Evolutionary conservation across 1,140 invertebrate species (phyloP), one percentile per base, ranked within the genome.

Genomic region (Chionoecetes opilio): DNA sequence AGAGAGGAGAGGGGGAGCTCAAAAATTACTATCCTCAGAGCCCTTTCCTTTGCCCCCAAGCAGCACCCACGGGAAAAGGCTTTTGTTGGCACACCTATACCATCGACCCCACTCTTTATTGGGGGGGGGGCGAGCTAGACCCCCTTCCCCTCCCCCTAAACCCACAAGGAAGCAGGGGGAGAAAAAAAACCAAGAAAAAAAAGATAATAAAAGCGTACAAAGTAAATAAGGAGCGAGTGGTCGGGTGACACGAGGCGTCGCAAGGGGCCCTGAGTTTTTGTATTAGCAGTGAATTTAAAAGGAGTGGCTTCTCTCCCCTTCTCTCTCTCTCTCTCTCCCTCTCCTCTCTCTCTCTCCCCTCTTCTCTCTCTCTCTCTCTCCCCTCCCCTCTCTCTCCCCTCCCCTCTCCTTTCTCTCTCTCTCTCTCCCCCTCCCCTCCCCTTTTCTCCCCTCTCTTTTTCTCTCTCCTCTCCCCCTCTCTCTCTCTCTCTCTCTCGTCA

Each of bases 101-200:
- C 9, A 75, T 75, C 63, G 63, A 75, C 63, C 26, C 63, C 63
- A 75, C 63, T 75, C 63, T 75, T 75, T 75, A 75, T n/a, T 75
- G 26, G n/a, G n/a, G 21, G 21, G 5, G 6, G n/a, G 63, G 63
- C 63, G 63, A 75, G 63, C 26, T n/a, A 6, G n/a, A 26, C 26
- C 63, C n/a, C 63, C 26, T 26, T 75, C n/a, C 63, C 21, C n/a
- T 75, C 63, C 63, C 21, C 6, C n/a, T 17, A 75, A 2, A 8
- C 53, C 26, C 53, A 63, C 9, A 6, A 26, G 63, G n/a, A 75
- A 8, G n/a, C 26, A n/a, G 21, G n/a, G n/a, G 46, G 21, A 17
- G 63, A 75, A 26, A 75, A 75, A 26, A 75, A 26, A 75, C 8
- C 46, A 53, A 53, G 21, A 53, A 53, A 53, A 53, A 53, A 46